Percentiles rank a stretch among this genome's conserved stretches.
These are phyloP conservation scores for Lipophrys pholis DNA, from an alignment of 2,113 vertebrate genomes.

Conservation along the genomic window DNA sequence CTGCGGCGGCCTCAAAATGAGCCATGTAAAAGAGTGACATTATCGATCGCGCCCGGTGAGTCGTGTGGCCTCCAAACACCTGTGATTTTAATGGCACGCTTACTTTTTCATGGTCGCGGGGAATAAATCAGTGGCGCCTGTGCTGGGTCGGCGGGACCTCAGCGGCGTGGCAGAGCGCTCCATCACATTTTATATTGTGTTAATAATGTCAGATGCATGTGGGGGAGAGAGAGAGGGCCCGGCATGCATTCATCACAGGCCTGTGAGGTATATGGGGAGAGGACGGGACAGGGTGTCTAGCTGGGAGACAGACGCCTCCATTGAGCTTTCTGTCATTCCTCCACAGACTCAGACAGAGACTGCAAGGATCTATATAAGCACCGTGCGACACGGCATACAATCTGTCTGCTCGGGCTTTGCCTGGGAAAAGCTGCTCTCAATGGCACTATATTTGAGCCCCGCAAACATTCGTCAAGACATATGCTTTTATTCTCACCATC, in stretches of 20 bases:
- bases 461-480: conserved; percentile 78
- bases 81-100: conserved; percentile 83
- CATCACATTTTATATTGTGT: conserved; percentile 84
- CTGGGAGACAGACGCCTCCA: conserved; percentile 76
- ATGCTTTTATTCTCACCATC: conserved; percentile 76
- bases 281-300: conserved; percentile 59
- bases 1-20: conserved; percentile 75
- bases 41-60: conserved; percentile 79
- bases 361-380: conserved; percentile 78
- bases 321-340: conserved; percentile 81
- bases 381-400: conserved; percentile 69
- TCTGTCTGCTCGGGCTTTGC: conserved; percentile 67
- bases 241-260: conserved; percentile 73
- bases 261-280: conserved; percentile 55
- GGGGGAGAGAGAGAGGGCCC: conserved; percentile 50
- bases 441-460: conserved; percentile 67
- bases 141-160: conserved; percentile 46
- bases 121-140: conserved; percentile 77
- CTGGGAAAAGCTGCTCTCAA: conserved; percentile 72
- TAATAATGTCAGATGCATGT: conserved; percentile 83
- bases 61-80: conserved; percentile 76
- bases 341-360: conserved; percentile 67
- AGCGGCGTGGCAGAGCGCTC: conserved; percentile 66
- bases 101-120: conserved; percentile 80
- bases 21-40: conserved; percentile 79